Conservation (phyloP, 1,140 invertebrate genomes). For the Solen grandis region DNA sequence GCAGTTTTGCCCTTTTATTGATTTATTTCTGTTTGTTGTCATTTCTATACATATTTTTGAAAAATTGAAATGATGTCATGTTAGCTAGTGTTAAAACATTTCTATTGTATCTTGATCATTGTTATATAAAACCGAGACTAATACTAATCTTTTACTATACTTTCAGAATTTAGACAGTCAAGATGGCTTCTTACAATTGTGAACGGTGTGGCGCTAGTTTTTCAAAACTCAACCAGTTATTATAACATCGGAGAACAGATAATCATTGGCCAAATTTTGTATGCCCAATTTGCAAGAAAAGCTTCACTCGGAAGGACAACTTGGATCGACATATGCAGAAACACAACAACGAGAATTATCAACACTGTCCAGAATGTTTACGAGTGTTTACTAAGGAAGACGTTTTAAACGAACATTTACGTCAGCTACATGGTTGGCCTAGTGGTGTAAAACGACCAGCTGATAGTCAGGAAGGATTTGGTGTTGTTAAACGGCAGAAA, state of each 20-base stretch:
- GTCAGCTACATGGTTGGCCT: background rate
- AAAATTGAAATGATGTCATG: too few species aligned
- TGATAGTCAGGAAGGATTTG: background rate
- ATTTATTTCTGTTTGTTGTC: too few species aligned
- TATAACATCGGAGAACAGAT: conserved; percentile 4
- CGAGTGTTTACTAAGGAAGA: conserved; percentile 1
- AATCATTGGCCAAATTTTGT: conserved; percentile 7
- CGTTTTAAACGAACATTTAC: conserved; percentile 4
- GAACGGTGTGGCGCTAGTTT: conserved; percentile 11
- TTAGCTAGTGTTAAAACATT: too few species aligned
- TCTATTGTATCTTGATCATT: too few species aligned
- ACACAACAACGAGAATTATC: background rate
- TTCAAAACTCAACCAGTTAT: conserved; percentile 1
- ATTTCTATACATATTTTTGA: too few species aligned
- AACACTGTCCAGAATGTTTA: conserved; percentile 12
- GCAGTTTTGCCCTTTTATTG: too few species aligned
- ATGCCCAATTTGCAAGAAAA: background rate
- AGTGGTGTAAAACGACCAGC: background rate
- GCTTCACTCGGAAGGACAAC: background rate
- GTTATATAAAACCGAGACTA: too few species aligned
- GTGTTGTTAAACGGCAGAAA: background rate
- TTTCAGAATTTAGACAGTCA: background rate
- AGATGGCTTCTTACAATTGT: too few species aligned
- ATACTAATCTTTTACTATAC: conserved; percentile 9
- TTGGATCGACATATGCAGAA: conserved; percentile 5